Base-by-base conservation (phyloP, 1,140 invertebrate species). In the Capitella teleta region DNA sequence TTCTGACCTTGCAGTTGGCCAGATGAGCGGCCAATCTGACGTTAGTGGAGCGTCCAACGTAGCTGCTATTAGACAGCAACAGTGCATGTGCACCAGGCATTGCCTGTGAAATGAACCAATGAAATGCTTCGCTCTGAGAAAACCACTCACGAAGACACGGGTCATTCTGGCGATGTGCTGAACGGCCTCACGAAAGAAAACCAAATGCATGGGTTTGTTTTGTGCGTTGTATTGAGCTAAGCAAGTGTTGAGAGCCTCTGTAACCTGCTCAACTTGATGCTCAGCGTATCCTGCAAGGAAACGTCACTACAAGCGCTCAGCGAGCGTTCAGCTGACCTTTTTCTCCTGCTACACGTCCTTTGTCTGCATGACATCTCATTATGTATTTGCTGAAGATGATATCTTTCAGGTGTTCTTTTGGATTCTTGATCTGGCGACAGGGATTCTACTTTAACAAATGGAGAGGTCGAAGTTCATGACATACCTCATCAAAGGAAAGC, bases 171-270 rank as follows among this genome's bases (percentile, higher is more conserved):
- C 63, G 25, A 66, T 59, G 54, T 70, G 69, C 21, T 54, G 51
- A 16, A 69, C 52, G 18, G 69, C 67, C 44, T 70, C 64, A 14
- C 55, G 57, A 51, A 70, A 70, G 56, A 70, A 72, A 21, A 68
- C 66, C 14, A 70, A 49, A n/a, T 65, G 60, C 4, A 44, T 5
- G n/a, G 55, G 61, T 6, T 61, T 68, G 4, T 57, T 58, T 34
- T 60, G 51, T n/a, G n/a, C n/a, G 38, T 71, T 69, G 53, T 71
- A 68, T 3, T 61, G 54, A 43, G 46, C 57, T 12, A 70, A 56
- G 57, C 67, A 68, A 3, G 63, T 61, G 14, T 54, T 41, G 8
- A 69, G 52, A 5, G 66, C 66, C 2, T 67, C 61, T 26, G 36
- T 40, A 18, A 71, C 44, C 1, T 47, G 41, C 0, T 61, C 57